These are phyloP conservation scores for Caenorhabditis elegans DNA, from an alignment of 1,140 invertebrate species.

Conservation along the genomic window WBcel235 BX284602.5:12940001-12940500, in stretches of 20 bases:
- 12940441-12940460: slow-evolving; percentile 34
- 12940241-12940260: not conserved
- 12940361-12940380: not conserved
- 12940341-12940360: not conserved
- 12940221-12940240: too few species aligned
- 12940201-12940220: not conserved
- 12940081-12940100: not conserved
- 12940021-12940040: too few species aligned
- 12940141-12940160: slow-evolving; percentile 21
- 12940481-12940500: too few species aligned
- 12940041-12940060: too few species aligned
- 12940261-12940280: not conserved
- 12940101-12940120: slow-evolving; percentile 2
- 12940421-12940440: slow-evolving; percentile 7
- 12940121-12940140: slow-evolving; percentile 28
- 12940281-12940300: slow-evolving; percentile 3
- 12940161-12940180: slow-evolving; percentile 23
- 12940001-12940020: too few species aligned
- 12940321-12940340: not conserved
- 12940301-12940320: not conserved
- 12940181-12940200: not conserved
- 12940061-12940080: too few species aligned
- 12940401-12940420: slow-evolving; percentile 24
- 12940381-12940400: slow-evolving; percentile 30
- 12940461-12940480: too few species aligned